phyloP scores from a whole-genome alignment of 2,113 vertebrate genomes.

The Ptilonorhynchus violaceus region DNA sequence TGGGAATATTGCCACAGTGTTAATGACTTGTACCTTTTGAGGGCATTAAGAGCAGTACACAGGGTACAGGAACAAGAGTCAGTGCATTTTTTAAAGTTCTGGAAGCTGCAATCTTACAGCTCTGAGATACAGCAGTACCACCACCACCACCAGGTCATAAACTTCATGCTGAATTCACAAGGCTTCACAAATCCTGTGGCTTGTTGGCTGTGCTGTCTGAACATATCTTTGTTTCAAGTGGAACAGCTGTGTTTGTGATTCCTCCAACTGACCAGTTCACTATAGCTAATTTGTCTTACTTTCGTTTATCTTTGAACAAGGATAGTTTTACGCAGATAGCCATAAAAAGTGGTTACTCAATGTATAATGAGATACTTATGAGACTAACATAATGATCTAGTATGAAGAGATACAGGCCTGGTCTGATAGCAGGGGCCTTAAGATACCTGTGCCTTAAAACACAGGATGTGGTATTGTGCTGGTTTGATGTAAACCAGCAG shows the following conservation, averaged over 20 bases:
- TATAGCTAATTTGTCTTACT: not conserved
- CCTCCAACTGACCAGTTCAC: not conserved
- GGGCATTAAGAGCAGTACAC: not conserved
- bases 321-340: not conserved
- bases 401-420: not conserved
- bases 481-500: no score
- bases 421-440: not conserved
- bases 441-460: not conserved
- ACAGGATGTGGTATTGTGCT: not conserved
- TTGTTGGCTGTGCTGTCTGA: not conserved
- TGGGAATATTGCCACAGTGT: not conserved
- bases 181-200: not conserved
- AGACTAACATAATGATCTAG: not conserved
- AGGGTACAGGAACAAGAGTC: not conserved
- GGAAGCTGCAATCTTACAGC: not conserved
- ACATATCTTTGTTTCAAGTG: not conserved
- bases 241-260: not conserved
- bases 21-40: not conserved
- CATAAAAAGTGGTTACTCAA: not conserved
- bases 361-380: not conserved
- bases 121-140: not conserved
- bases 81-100: not conserved
- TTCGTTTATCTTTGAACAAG: not conserved
- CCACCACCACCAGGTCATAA: not conserved
- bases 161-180: fast-evolving